Percentiles rank a stretch among this genome's conserved stretches.
Evolutionary conservation across 2,113 vertebrate species (phyloP).

Genomic region (Taxidea taxus): DNA sequence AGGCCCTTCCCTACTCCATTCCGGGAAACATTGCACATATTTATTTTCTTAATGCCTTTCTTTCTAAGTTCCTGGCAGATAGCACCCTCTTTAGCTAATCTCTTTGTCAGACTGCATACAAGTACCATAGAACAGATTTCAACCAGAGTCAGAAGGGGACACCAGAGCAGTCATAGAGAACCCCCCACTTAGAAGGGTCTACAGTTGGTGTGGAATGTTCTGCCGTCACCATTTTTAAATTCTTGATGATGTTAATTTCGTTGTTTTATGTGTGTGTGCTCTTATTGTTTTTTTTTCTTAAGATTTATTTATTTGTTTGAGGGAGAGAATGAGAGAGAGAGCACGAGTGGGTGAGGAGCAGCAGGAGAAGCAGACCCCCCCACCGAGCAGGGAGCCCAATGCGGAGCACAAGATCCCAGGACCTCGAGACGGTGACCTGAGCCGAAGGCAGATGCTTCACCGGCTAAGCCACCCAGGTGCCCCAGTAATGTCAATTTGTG

Average conservation of each 20-base stretch:
- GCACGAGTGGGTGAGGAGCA: too few species aligned
- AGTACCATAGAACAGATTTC: not conserved
- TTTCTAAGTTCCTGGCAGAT: not conserved
- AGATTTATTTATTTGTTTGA: not conserved
- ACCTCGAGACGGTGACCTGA: not conserved
- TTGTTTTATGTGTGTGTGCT: not conserved
- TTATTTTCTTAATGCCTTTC: not conserved
- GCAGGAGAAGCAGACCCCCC: not conserved
- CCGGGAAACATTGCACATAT: too few species aligned
- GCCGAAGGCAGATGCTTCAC: not conserved
- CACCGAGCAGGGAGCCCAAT: too few species aligned
- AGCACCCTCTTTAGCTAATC: not conserved
- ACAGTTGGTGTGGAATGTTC: not conserved
- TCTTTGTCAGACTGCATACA: not conserved
- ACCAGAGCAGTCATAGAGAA: not conserved
- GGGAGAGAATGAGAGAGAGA: not conserved
- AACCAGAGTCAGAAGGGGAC: not conserved
- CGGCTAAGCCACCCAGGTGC: not conserved
- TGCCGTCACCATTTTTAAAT: not conserved
- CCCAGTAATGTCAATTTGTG: not conserved
- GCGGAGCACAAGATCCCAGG: too few species aligned
- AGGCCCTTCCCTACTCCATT: too few species aligned
- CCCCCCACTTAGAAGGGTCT: not conserved
- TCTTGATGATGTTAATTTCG: not conserved
- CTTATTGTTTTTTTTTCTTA: not conserved